Base-by-base conservation (phyloP, 2,113 vertebrate species). In the Danionella cerebrum region DNA sequence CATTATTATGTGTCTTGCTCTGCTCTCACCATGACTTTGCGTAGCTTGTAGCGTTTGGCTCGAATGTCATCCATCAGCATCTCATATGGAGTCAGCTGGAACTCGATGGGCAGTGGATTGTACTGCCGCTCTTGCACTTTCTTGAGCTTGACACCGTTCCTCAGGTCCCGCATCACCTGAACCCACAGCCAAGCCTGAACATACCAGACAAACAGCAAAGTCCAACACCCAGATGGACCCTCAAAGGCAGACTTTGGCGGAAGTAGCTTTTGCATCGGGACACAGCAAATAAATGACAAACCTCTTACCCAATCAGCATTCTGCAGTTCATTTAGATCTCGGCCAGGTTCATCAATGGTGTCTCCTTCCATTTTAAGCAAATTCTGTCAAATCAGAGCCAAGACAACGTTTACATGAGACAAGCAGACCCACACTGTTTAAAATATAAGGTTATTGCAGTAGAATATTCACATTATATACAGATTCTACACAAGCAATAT, bases 11-110 rank as follows among this genome's bases (percentile, higher is more conserved):
- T 7, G 16, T 2, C 16, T 10, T 45, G 0, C 3, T 22, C 22
- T 14, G 10, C 70, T 78, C 93, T 88, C 71, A 99, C 96, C 95
- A 94, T 95, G 78, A 98, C 96, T 80, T 97, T 97, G 55, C 94
- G 91, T 63, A 99, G 84, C 65, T 92, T 98, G 70, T 95, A 99
- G 65, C 96, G 92, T 74, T 89, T 91, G 78, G 88, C 91, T 45
- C 92, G 85, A 72, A 99, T 99, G 69, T 99, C 96, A 22, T 97
- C 92, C 96, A 99, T 99, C 21, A 99, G 88, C 96, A 99, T 99
- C 78, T 99, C 96, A 24, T 99, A 98, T 2, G 96, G 96, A 0
- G 96, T 98, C 63, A 99, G 91, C 80, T 97, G 91, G 81, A 90
- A 99, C 29, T 99, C 96, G 50, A 93, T 94, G 22, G 96, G 91